Evolutionary conservation across 2,888 invertebrate species (phyloP).

Genomic region (Tinea trinotella): DNA sequence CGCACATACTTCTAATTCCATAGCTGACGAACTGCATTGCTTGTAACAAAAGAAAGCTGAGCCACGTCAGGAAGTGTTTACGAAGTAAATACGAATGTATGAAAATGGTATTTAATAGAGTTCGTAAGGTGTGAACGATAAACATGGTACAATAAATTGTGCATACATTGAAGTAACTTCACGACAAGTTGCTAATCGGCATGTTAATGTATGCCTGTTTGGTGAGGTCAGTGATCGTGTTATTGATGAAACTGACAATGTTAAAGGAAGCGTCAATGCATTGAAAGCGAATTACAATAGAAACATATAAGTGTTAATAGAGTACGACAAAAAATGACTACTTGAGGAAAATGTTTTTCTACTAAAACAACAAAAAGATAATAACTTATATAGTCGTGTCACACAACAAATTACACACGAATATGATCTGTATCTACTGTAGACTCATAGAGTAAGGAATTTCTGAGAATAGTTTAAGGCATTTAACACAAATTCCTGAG

Average conservation of each 20-base stretch:
- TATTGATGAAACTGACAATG: constrained; percentile 8
- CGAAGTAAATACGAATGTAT: neutral
- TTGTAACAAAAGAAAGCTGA: constrained; percentile 29
- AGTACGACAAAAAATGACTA: neutral
- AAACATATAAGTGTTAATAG: neutral
- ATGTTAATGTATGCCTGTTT: constrained; percentile 25
- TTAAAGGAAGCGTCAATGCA: constrained; percentile 4
- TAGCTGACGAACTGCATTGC: neutral
- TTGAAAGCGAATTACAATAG: neutral
- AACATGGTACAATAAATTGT: constrained; percentile 28
- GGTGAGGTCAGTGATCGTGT: constrained; percentile 23
- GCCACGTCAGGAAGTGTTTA: constrained; percentile 20
- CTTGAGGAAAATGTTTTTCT: neutral
- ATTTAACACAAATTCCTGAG: constrained; percentile 48
- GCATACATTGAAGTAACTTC: constrained; percentile 30
- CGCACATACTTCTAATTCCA: neutral
- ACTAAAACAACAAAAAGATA: neutral
- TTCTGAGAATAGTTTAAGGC: constrained; percentile 40
- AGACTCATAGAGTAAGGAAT: constrained; percentile 18
- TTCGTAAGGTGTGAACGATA: constrained; percentile 27
- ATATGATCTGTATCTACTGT: constrained; percentile 1
- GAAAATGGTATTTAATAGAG: neutral
- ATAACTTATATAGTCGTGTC: neutral
- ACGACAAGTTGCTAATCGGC: constrained; percentile 30
- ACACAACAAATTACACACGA: constrained; percentile 3